A percentile compares a stretch with the other conserved stretches of the same genome.
phyloP scores from a whole-genome alignment of 53 echinoderm and acorn worm genomes.

The Apostichopus leukothele region DNA sequence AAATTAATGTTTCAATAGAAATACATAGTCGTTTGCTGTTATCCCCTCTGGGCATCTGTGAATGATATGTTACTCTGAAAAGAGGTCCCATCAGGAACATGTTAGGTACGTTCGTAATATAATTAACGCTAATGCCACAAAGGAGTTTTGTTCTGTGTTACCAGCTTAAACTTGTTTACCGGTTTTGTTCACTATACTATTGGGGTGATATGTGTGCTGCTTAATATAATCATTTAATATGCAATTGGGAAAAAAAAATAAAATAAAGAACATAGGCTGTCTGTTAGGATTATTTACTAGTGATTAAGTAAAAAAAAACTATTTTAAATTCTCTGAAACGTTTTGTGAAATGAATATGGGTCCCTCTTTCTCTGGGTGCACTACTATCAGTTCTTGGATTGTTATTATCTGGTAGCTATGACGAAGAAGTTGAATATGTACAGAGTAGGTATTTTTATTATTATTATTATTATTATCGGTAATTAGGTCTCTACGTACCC shows the following conservation, averaged over 20 bases:
- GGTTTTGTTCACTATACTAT: no score
- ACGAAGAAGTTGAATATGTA: neutral
- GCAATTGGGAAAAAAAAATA: neutral
- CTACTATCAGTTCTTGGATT: neutral
- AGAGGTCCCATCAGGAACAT: no score
- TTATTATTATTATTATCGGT: neutral
- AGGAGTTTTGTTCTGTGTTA: no score
- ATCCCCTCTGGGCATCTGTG: no score
- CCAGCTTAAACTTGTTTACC: no score
- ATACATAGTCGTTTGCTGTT: no score
- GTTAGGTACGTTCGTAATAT: no score
- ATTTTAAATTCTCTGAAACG: neutral
- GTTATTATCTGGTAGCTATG: neutral
- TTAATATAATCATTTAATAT: neutral
- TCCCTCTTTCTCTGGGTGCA: neutral
- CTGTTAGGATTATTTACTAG: neutral
- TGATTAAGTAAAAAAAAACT: neutral
- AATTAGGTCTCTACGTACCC: neutral
- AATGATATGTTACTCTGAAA: no score
- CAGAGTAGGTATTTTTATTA: neutral
- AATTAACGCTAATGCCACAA: no score
- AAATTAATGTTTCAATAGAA: no score
- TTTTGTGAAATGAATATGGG: neutral
- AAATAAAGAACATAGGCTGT: conserved; percentile 5
- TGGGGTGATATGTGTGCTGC: neutral